These are phyloP conservation scores for Carcina quercana DNA, from an alignment of 2,888 invertebrate species.

Conservation along the genomic window DNA sequence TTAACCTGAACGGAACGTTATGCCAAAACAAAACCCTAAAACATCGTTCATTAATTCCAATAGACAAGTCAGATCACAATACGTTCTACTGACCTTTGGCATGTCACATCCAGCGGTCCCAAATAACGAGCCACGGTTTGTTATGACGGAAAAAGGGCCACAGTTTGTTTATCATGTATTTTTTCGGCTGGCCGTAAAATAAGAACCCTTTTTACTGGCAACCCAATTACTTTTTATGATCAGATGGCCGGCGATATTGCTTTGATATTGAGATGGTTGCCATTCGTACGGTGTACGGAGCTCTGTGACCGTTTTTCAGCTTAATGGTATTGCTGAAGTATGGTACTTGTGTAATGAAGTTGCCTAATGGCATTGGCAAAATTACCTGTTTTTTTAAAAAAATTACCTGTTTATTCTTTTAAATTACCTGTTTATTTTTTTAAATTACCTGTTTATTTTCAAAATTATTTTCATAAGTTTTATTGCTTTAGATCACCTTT, in stretches of 20 bases:
- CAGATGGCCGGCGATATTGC: slow-evolving; percentile 56
- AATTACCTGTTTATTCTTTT: too few species aligned
- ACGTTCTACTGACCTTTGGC: too few species aligned
- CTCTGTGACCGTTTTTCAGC: slow-evolving; percentile 23
- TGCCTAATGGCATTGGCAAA: not conserved
- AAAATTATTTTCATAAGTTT: too few species aligned
- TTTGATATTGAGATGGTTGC: slow-evolving; percentile 52
- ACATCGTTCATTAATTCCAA: too few species aligned
- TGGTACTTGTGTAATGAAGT: too few species aligned
- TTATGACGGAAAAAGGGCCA: slow-evolving; percentile 38
- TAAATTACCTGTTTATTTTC: too few species aligned
- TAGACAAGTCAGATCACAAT: too few species aligned
- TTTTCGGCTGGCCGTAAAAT: slow-evolving; percentile 60
- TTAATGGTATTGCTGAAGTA: slow-evolving; percentile 20
- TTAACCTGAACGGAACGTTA: too few species aligned
- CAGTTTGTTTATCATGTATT: slow-evolving; percentile 65
- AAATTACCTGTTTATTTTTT: too few species aligned
- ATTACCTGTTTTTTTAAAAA: too few species aligned
- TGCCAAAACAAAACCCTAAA: too few species aligned
- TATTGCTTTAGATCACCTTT: too few species aligned
- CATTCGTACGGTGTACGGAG: slow-evolving; percentile 38
- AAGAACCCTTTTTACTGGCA: slow-evolving; percentile 66
- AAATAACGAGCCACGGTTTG: slow-evolving; percentile 20
- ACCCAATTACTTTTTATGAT: slow-evolving; percentile 72
- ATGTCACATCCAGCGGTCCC: slow-evolving; percentile 23